Percentiles rank a stretch among this genome's conserved stretches.
Conservation (phyloP, 2,113 vertebrate species). For the Pyrgilauda ruficollis region DNA sequence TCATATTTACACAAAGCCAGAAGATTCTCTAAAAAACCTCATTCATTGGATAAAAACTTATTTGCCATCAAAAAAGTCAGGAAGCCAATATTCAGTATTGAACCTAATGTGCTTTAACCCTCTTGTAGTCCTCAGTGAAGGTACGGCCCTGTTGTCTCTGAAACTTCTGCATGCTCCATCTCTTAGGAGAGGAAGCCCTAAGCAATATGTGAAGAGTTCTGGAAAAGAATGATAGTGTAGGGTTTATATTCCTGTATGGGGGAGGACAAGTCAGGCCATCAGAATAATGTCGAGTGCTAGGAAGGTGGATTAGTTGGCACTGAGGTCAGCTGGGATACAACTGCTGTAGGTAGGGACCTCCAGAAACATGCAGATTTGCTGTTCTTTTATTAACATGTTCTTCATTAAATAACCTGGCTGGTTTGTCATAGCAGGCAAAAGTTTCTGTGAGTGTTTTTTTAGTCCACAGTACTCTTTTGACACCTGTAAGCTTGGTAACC, state of each 20-base stretch:
- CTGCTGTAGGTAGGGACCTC: background rate
- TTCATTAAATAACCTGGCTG: background rate
- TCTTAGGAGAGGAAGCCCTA: background rate
- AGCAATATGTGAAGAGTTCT: background rate
- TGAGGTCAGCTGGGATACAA: background rate
- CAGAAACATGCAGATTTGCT: background rate
- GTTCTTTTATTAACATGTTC: background rate
- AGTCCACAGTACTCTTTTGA: background rate
- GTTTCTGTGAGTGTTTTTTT: background rate
- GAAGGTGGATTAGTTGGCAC: background rate
- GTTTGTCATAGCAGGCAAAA: background rate
- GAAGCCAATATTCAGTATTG: background rate
- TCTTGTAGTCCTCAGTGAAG: background rate
- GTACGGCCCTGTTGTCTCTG: background rate
- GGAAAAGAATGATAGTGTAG: background rate
- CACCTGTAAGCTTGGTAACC: background rate
- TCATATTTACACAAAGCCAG: background rate
- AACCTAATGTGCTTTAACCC: background rate
- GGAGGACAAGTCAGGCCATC: background rate
- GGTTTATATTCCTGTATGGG: background rate
- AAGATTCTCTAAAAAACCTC: background rate
- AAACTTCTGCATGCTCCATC: background rate
- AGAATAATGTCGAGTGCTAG: background rate
- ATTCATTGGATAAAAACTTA: background rate
- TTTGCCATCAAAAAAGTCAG: background rate